Conservation (phyloP, 2,797 vertebrate species). For the Ctenopoma multispine region DNA sequence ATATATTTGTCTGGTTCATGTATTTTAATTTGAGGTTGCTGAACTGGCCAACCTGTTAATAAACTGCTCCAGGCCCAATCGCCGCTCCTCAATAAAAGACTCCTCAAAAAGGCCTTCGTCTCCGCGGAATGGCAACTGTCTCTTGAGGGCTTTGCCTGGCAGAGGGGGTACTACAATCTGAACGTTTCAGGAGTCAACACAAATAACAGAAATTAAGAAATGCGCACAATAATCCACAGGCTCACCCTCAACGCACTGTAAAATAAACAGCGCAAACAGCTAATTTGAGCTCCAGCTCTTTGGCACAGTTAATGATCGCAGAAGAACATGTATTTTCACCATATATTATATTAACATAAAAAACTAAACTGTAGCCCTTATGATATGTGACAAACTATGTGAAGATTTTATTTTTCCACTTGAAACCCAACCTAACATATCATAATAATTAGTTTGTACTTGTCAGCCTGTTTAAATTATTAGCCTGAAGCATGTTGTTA, state of each 20-base stretch:
- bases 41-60: constrained; percentile 92
- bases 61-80: constrained; percentile 96
- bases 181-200: constrained; percentile 14
- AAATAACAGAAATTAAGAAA: neutral
- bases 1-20: neutral
- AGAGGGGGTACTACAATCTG: constrained; percentile 98
- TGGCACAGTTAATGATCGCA: neutral
- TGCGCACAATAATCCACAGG: neutral
- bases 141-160: constrained; percentile 97
- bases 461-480: neutral
- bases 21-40: neutral
- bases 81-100: constrained; percentile 96
- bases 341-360: neutral
- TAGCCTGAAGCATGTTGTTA: neutral
- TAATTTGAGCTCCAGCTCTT: neutral
- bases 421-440: neutral
- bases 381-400: neutral
- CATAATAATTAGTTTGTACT: constrained; percentile 7
- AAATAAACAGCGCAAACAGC: neutral
- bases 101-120: constrained; percentile 99
- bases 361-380: neutral
- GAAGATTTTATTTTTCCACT: neutral
- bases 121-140: constrained; percentile 96
- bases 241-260: neutral
- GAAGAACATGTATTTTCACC: neutral